Percentiles rank a stretch among this genome's conserved stretches.
These are phyloP conservation scores for Arenaria interpres DNA, from an alignment of 2,113 vertebrate species.

Conservation along the genomic window DNA sequence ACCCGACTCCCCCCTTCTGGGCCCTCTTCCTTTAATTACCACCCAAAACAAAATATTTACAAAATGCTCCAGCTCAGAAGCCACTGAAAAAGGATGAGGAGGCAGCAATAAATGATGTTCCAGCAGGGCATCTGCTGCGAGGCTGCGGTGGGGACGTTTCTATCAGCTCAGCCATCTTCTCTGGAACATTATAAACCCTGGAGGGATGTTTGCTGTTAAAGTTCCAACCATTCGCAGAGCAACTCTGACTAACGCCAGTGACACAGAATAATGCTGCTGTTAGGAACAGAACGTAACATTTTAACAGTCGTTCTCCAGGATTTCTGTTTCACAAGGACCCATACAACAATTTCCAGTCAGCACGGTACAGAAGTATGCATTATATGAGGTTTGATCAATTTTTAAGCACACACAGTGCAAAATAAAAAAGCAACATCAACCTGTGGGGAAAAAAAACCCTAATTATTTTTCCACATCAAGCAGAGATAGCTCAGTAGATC, in stretches of 20 bases:
- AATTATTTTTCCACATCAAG: not conserved
- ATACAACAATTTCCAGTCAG: not conserved
- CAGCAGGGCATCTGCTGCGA: conserved; percentile 75
- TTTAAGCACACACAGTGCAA: not conserved
- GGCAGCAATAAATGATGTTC: conserved; percentile 65
- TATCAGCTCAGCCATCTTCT: conserved; percentile 63
- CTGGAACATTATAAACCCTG: conserved; percentile 72
- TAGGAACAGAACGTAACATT: not conserved
- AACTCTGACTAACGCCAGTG: not conserved
- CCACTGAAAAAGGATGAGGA: conserved; percentile 44
- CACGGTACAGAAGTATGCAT: rapidly evolving
- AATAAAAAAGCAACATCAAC: not conserved
- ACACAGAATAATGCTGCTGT: not conserved
- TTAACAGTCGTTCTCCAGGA: not conserved
- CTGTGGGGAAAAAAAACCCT: not conserved
- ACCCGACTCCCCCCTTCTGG: not conserved
- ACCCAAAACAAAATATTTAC: conserved; percentile 68
- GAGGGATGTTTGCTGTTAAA: conserved; percentile 16
- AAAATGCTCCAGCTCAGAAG: conserved; percentile 52
- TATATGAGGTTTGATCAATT: not conserved
- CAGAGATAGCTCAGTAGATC: not conserved
- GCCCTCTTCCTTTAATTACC: conserved; percentile 70
- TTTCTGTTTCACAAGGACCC: not conserved
- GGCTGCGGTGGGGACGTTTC: conserved; percentile 64
- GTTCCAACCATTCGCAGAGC: not conserved